phyloP scores from a whole-genome alignment of 2,113 vertebrate genomes.

The Entomyzon cyanotis region DNA sequence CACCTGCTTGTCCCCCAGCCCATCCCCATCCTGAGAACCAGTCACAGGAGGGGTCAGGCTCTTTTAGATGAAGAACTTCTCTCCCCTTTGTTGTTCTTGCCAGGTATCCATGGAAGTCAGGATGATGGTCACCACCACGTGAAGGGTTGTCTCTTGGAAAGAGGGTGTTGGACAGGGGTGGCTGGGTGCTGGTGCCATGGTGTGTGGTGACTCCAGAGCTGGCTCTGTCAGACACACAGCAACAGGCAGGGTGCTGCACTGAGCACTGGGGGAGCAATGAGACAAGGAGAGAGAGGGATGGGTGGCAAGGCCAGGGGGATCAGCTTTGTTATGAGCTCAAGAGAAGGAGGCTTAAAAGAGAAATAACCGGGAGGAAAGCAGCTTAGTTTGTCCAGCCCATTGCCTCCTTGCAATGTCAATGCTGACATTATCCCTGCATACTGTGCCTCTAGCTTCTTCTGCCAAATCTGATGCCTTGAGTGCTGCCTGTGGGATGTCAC shows the following conservation, averaged over 20 bases:
- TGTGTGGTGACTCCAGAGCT: not conserved
- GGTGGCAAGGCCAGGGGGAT: not conserved
- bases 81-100: rapidly evolving
- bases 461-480: not conserved
- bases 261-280: not conserved
- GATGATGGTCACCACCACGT: rapidly evolving
- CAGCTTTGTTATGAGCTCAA: not conserved
- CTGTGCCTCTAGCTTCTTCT: not conserved
- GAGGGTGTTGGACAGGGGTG: rapidly evolving
- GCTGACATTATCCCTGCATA: not conserved
- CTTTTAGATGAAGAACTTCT: not conserved
- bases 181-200: rapidly evolving
- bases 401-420: not conserved
- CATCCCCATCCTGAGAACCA: not conserved
- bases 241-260: not conserved
- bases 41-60: rapidly evolving
- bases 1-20: not conserved
- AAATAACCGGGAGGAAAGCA: not conserved
- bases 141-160: not conserved
- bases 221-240: not conserved
- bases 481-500: not conserved
- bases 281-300: not conserved
- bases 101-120: not conserved
- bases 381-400: not conserved
- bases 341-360: not conserved